These are phyloP conservation scores for Oxycera nigricornis DNA, from an alignment of 2,888 invertebrate genomes.

Conservation along the genomic window DNA sequence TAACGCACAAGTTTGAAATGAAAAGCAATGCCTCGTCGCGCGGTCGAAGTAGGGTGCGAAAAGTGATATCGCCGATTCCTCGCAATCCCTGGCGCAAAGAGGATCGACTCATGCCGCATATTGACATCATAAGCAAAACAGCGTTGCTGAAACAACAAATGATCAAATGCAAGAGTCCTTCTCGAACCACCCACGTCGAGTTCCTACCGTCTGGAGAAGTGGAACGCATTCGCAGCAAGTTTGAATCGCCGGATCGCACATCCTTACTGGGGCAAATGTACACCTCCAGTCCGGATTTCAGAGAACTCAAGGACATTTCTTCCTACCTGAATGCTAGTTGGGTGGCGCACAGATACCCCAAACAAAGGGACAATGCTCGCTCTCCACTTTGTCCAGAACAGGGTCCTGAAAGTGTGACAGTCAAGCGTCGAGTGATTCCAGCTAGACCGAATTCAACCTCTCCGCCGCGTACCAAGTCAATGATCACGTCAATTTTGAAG, in stretches of 20 bases:
- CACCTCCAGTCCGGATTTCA: constrained; percentile 80
- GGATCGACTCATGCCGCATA: constrained; percentile 85
- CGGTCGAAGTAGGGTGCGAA: constrained; percentile 63
- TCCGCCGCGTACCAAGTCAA: constrained; percentile 64
- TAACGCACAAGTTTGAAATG: constrained; percentile 69
- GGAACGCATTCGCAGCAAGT: constrained; percentile 74
- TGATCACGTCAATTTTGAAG: constrained; percentile 60
- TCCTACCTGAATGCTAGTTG: constrained; percentile 80
- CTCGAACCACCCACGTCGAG: constrained; percentile 38
- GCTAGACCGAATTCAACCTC: constrained; percentile 61
- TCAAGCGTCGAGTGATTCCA: constrained; percentile 49
- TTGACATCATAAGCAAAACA: constrained; percentile 88
- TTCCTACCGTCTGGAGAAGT: constrained; percentile 70
- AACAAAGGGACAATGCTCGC: constrained; percentile 72
- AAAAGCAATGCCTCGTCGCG: constrained; percentile 60
- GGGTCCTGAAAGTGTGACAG: constrained; percentile 50
- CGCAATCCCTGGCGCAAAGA: constrained; percentile 69
- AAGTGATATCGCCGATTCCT: constrained; percentile 70
- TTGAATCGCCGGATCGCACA: constrained; percentile 66
- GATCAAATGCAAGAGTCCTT: constrained; percentile 51
- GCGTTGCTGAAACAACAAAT: constrained; percentile 70
- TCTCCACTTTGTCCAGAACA: constrained; percentile 67
- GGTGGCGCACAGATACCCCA: constrained; percentile 82
- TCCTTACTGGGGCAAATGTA: constrained; percentile 80
- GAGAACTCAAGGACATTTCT: constrained; percentile 78